Evolutionary conservation across 1,140 invertebrate genomes (phyloP).

Genomic region (Dendroctonus valens): DNA sequence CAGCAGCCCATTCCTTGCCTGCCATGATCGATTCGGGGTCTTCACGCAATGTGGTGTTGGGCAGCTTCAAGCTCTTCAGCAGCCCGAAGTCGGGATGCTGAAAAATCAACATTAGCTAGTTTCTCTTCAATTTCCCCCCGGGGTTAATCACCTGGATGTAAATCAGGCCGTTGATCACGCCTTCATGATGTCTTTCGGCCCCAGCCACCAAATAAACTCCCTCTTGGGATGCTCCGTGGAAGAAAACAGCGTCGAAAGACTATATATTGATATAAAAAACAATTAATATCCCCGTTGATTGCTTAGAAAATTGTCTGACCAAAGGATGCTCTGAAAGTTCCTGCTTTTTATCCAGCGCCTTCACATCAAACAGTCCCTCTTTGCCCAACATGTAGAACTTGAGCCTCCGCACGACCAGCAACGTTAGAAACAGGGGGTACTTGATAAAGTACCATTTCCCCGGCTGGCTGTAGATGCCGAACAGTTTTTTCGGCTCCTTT

Average conservation of each 20-base stretch:
- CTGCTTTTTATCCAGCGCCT: constrained; percentile 61
- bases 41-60: constrained; percentile 64
- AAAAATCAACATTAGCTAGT: background rate
- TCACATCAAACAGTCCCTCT: constrained; percentile 29
- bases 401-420: constrained; percentile 59
- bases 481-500: constrained; percentile 53
- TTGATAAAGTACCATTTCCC: constrained; percentile 66
- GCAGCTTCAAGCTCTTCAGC: constrained; percentile 62
- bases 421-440: constrained; percentile 55
- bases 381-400: constrained; percentile 40
- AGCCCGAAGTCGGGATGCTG: constrained; percentile 65
- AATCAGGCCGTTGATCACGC: constrained; percentile 58
- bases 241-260: constrained; percentile 65
- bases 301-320: constrained; percentile 46
- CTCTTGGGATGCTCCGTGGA: constrained; percentile 54
- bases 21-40: constrained; percentile 43
- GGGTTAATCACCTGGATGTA: constrained; percentile 54
- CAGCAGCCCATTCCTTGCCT: constrained; percentile 60
- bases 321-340: constrained; percentile 58
- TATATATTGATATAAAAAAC: constrained; percentile 36
- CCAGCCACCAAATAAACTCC: constrained; percentile 57
- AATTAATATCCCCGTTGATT: background rate
- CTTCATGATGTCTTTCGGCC: constrained; percentile 55
- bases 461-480: constrained; percentile 59
- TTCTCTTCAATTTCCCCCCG: background rate